Evolutionary conservation across 2,113 vertebrate species (phyloP).

Genomic region (Coracopsis vasa): DNA sequence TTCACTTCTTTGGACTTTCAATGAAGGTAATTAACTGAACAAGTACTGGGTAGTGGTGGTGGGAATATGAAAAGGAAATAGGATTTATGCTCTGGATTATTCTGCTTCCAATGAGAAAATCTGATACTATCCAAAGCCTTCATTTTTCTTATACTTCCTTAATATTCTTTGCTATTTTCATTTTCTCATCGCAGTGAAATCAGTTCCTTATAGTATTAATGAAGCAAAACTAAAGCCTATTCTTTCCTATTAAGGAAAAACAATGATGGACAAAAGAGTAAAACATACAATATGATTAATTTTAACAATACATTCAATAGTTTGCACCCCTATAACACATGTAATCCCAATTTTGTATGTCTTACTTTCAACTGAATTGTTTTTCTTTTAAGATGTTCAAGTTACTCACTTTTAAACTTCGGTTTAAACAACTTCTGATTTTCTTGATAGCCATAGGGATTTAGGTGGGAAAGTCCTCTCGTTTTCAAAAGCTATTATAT

Average conservation of each 20-base stretch:
- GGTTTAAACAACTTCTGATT: neutral
- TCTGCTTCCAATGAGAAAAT: slow-evolving; percentile 54
- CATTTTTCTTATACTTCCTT: slow-evolving; percentile 35
- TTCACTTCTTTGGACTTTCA: slow-evolving; percentile 13
- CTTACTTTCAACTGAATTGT: neutral
- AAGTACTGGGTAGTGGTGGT: neutral
- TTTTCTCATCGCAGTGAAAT: neutral
- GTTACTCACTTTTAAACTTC: neutral
- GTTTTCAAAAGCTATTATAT: neutral
- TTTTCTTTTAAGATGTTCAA: neutral
- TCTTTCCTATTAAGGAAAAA: neutral
- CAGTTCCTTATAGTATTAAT: neutral
- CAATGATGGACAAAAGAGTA: neutral
- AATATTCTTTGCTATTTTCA: slow-evolving; percentile 39
- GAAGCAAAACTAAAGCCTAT: neutral
- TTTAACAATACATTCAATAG: neutral
- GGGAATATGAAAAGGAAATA: slow-evolving; percentile 23
- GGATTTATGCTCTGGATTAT: slow-evolving; percentile 43
- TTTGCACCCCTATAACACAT: neutral
- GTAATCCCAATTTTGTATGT: neutral
- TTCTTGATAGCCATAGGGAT: neutral
- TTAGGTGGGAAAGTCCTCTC: neutral
- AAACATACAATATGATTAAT: neutral
- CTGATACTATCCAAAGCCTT: slow-evolving; percentile 36
- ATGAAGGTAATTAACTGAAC: slow-evolving; percentile 39